phyloP scores from a whole-genome alignment of 2,113 vertebrate genomes.

The Salvelinus namaycush region DNA sequence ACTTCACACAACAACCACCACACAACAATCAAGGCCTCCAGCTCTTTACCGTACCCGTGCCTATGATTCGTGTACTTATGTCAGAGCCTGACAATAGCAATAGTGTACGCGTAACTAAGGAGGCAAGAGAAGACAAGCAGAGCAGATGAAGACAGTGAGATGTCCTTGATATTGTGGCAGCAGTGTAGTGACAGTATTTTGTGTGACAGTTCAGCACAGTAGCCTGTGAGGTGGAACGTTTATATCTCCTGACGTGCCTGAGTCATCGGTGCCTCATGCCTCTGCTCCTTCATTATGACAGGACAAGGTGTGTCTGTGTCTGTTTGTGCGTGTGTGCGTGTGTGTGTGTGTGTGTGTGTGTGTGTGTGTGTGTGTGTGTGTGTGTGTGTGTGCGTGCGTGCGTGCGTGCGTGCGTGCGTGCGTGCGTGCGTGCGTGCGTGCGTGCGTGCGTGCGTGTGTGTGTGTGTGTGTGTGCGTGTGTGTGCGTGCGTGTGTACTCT shows the following conservation, averaged over 20 bases:
- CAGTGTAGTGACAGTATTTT: not conserved
- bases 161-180: not conserved
- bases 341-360: not conserved
- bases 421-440: not conserved
- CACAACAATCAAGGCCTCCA: no score
- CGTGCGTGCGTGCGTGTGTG: not conserved
- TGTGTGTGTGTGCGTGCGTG: not conserved
- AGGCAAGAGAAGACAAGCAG: not conserved
- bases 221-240: slow-evolving; percentile 34
- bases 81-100: not conserved
- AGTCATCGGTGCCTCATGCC: slow-evolving; percentile 64
- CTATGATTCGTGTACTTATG: slow-evolving; percentile 10
- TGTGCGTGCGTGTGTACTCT: not conserved
- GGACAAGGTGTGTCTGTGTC: not conserved
- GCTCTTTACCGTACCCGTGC: no score
- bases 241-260: slow-evolving; percentile 73
- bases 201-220: slow-evolving; percentile 27
- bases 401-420: no score
- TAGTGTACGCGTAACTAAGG: no score
- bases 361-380: not conserved
- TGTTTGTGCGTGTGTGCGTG: not conserved
- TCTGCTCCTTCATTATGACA: slow-evolving; percentile 49
- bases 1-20: no score
- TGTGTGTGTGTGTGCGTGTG: not conserved
- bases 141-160: not conserved